These are phyloP conservation scores for Bagarius yarrelli DNA, from an alignment of 2,113 vertebrate genomes.

Conservation along the genomic window DNA sequence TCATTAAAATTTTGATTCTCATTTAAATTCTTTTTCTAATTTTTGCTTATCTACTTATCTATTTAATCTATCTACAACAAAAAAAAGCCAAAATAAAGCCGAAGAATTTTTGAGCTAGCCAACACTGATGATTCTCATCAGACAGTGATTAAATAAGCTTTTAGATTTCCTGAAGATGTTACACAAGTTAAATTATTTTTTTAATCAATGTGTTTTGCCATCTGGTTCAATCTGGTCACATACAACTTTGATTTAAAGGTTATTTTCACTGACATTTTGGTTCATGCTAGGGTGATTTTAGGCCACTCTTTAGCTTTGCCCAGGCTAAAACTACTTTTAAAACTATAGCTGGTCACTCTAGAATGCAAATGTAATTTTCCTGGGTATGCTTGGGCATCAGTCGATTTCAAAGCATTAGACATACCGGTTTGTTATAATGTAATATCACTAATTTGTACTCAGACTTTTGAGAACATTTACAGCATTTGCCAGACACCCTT, in stretches of 20 bases:
- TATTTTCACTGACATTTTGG: not conserved
- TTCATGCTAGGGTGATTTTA: not conserved
- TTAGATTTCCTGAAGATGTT: not conserved
- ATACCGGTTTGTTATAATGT: not conserved
- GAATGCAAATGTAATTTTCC: not conserved
- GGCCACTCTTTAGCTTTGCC: not conserved
- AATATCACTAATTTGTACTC: not conserved
- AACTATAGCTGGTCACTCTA: not conserved
- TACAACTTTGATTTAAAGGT: not conserved
- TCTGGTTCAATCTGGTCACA: not conserved
- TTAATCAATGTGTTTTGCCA: not conserved
- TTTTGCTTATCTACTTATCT: not conserved
- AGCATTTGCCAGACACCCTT: too few relatives aligned
- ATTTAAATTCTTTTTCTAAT: too few relatives aligned
- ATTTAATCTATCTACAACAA: too few relatives aligned
- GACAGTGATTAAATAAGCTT: not conserved
- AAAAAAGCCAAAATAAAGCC: too few relatives aligned
- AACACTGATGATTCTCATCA: not conserved
- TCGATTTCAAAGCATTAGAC: not conserved
- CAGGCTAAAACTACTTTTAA: not conserved
- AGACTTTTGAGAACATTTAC: not conserved
- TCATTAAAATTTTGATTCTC: too few relatives aligned
- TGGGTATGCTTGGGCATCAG: not conserved
- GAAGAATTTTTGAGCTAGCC: not conserved
- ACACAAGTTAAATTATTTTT: not conserved